Evolutionary conservation across 2,113 vertebrate genomes (phyloP).

Genomic region (Noturus placidus): DNA sequence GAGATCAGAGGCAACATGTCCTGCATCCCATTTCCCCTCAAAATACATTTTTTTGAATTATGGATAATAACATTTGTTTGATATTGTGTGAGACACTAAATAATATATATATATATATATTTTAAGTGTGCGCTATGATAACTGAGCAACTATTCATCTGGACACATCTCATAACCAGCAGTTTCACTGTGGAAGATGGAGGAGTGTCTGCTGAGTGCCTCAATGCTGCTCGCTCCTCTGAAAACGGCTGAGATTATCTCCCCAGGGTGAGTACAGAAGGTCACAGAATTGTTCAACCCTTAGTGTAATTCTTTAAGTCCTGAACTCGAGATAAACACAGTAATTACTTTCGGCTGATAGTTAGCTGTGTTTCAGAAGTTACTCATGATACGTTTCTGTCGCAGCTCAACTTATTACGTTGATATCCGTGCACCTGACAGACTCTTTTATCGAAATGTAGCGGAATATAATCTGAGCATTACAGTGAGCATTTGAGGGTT

Average conservation of each 20-base stretch:
- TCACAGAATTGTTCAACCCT: conserved; percentile 11
- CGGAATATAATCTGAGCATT: neutral
- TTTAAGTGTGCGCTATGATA: neutral
- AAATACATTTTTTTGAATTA: conserved; percentile 34
- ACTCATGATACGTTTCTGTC: neutral
- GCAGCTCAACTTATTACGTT: too few relatives aligned
- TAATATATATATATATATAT: neutral
- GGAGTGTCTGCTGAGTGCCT: conserved; percentile 10
- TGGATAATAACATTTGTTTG: conserved; percentile 30
- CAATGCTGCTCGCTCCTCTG: conserved; percentile 23
- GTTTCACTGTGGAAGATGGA: conserved; percentile 22
- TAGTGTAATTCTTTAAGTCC: neutral
- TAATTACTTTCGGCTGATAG: neutral
- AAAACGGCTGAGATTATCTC: conserved; percentile 42
- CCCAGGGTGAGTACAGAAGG: conserved; percentile 20
- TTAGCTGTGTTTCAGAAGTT: neutral
- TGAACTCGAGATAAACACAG: neutral
- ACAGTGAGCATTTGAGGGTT: neutral
- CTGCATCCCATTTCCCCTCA: conserved; percentile 12
- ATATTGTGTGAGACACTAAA: conserved; percentile 14
- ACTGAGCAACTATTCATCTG: conserved; percentile 37
- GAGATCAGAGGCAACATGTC: conserved; percentile 22
- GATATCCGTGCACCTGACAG: neutral
- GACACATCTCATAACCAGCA: conserved; percentile 31
- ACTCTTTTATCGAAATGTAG: neutral